A percentile compares a stretch with the other conserved stretches of the same genome.
Evolutionary conservation across 2,113 vertebrate genomes (phyloP).

Genomic region (Sinosuthora webbiana): DNA sequence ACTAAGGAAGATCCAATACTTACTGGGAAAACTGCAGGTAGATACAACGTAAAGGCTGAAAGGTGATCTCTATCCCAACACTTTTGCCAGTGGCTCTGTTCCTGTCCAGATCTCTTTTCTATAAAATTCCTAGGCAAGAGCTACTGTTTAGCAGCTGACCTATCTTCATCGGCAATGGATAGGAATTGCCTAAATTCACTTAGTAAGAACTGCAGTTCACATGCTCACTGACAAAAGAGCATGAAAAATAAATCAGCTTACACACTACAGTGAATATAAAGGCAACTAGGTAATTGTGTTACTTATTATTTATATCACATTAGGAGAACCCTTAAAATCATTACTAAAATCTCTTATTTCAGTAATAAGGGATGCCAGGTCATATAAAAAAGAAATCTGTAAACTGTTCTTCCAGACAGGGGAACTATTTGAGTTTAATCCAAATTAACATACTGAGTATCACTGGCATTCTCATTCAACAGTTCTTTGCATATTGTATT

Average conservation of each 20-base stretch:
- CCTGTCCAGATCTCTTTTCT: neutral
- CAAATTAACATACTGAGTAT: neutral
- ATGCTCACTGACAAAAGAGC: neutral
- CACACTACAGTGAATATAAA: neutral
- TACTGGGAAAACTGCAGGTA: neutral
- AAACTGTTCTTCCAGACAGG: neutral
- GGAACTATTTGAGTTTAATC: neutral
- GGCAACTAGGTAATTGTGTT: neutral
- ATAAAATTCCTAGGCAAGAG: neutral
- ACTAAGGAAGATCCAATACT: neutral
- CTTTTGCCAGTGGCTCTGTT: neutral
- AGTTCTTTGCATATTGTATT: neutral
- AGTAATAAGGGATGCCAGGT: neutral
- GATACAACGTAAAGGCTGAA: fast-evolving
- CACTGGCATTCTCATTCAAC: neutral
- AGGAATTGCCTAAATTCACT: neutral
- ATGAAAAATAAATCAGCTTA: neutral
- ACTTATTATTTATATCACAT: neutral
- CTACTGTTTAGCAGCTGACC: neutral
- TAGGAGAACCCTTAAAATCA: neutral
- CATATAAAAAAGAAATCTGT: neutral
- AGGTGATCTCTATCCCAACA: neutral
- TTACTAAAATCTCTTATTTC: neutral
- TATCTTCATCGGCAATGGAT: neutral
- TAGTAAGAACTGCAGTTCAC: neutral